Base-by-base conservation (phyloP, 2,113 vertebrate species). In the Acinonyx jubatus region DNA sequence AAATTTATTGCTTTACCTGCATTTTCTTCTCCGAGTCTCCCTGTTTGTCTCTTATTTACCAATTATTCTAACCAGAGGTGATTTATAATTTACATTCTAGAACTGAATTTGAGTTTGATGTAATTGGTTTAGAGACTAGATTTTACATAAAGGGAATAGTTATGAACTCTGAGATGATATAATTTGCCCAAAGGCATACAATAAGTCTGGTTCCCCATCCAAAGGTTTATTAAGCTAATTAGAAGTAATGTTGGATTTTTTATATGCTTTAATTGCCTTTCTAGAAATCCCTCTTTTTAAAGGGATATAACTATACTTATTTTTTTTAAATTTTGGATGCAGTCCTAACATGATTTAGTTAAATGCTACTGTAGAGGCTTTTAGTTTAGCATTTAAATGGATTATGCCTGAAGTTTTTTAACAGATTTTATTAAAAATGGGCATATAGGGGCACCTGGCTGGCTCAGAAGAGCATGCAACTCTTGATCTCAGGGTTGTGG, bases 61-160 rank as follows among this genome's bases (percentile, higher is more conserved):
- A 36, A 74, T 74, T 85, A 78, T 83, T 82, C 41, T 29, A 95
- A 45, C 66, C 55, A 97, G 71, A 96, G 27, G n/a, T 87, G 29
- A 78, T 79, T 83, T 73, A 71, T 93, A 87, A 61, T 87, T 83
- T 45, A 66, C 65, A 38, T 48, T 89, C 41, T 21, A 89, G 82
- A 95, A 84, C 52, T 89, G 38, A 91, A 69, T 82, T 63, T 48
- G 81, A 79, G 9, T 84, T 63, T 88, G 89, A 25, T 95, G 29
- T 88, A 66, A 82, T 57, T 83, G 16, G 3, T 74, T 73, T 38
- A 69, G 16, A 80, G n/a, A 74, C 18, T 33, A 91, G 63, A 89
- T 91, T 95, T 96, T 84, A 52, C 8, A n/a, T 68, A 41, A 79
- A 80, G 48, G 66, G 23, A 91, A 89, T 27, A 33, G 27, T 68